Percentiles rank a stretch among this genome's conserved stretches.
phyloP scores from a whole-genome alignment of 2,113 vertebrate genomes.

The Phalacrocorax aristotelis region DNA sequence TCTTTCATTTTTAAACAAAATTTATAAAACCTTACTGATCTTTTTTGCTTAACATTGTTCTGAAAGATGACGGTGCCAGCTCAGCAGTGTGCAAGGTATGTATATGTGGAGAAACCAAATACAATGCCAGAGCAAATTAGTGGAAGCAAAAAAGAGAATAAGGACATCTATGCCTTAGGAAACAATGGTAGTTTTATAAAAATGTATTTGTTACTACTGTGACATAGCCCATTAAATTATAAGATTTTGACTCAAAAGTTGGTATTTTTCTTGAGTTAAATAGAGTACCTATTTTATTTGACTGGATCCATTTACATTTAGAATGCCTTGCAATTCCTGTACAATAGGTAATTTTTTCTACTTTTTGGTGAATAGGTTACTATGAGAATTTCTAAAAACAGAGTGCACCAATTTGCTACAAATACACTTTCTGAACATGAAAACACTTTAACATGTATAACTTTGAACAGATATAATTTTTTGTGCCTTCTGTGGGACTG shows the following conservation, averaged over 20 bases:
- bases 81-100: not conserved
- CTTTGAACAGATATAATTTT: not conserved
- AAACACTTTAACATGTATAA: not conserved
- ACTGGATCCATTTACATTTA: not conserved
- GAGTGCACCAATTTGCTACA: not conserved
- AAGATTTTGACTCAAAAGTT: not conserved
- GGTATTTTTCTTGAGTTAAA: not conserved
- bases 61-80: not conserved
- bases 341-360: not conserved
- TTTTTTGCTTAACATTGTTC: not conserved
- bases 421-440: not conserved
- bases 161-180: not conserved
- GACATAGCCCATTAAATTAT: not conserved
- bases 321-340: not conserved
- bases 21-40: not conserved
- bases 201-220: not conserved
- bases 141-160: not conserved
- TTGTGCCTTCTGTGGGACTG: not conserved
- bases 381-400: not conserved
- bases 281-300: not conserved
- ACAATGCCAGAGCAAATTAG: not conserved
- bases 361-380: not conserved
- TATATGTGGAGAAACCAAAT: not conserved
- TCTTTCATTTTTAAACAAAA: not conserved
- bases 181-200: not conserved